Percentiles rank a stretch among this genome's conserved stretches.
Evolutionary conservation across 2,888 invertebrate species (phyloP).

Genomic region (Cepaea hortensis): DNA sequence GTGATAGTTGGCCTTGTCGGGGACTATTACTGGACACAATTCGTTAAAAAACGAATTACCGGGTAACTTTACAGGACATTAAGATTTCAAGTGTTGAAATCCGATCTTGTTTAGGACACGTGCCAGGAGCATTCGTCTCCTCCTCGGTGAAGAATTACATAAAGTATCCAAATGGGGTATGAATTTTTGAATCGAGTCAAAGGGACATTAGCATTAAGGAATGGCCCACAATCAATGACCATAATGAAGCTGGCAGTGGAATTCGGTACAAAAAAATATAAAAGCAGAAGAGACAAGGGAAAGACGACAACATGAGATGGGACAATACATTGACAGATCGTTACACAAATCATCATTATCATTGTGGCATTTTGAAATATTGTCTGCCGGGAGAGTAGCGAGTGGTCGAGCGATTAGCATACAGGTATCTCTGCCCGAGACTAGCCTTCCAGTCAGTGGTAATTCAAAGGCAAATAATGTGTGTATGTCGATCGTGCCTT

Average conservation of each 20-base stretch:
- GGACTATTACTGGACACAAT: conserved; percentile 21
- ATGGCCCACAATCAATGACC: neutral
- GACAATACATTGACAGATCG: too few relatives aligned
- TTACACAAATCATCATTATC: too few relatives aligned
- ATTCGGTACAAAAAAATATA: too few relatives aligned
- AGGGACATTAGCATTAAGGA: conserved; percentile 20
- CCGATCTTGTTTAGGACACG: conserved; percentile 34
- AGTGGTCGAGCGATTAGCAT: too few relatives aligned
- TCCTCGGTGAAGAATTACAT: conserved; percentile 3
- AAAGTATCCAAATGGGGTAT: neutral
- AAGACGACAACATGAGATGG: too few relatives aligned
- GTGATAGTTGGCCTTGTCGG: conserved; percentile 26
- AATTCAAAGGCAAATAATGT: too few relatives aligned
- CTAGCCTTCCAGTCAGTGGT: too few relatives aligned
- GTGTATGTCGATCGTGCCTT: too few relatives aligned
- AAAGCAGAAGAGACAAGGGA: too few relatives aligned
- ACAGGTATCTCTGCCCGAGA: too few relatives aligned
- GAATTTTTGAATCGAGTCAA: neutral
- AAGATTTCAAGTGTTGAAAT: conserved; percentile 36
- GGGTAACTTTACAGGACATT: conserved; percentile 3
- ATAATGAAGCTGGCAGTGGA: neutral
- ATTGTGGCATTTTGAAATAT: too few relatives aligned
- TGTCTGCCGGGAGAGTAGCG: too few relatives aligned
- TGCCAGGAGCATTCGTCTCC: conserved; percentile 17
- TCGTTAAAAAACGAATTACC: neutral